Evolutionary conservation across 2,113 vertebrate genomes (phyloP).

Genomic region (Corythornis madagascariensis): DNA sequence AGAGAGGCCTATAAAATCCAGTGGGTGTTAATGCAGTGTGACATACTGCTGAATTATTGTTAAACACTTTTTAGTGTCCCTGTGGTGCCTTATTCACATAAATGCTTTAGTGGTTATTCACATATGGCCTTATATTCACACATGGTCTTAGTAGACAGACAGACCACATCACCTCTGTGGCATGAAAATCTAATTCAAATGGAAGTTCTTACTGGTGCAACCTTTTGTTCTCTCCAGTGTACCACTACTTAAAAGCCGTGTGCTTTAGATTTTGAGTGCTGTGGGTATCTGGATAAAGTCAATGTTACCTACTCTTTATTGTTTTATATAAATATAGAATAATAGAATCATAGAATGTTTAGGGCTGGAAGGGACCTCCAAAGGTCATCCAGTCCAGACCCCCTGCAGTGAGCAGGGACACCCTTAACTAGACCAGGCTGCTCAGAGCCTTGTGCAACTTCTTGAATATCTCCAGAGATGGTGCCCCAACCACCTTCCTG

Average conservation of each 20-base stretch:
- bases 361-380: no score
- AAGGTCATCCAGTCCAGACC: no score
- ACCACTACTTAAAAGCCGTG: neutral
- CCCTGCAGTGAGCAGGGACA: no score
- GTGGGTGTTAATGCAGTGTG: neutral
- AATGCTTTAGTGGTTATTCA: neutral
- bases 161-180: neutral
- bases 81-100: neutral
- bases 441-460: no score
- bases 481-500: no score
- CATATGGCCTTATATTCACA: no score
- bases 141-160: neutral
- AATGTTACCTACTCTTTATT: neutral
- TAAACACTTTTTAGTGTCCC: neutral
- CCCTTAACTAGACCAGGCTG: no score
- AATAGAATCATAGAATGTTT: no score
- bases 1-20: neutral
- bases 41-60: neutral
- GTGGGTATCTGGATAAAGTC: neutral
- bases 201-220: neutral
- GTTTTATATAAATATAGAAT: neutral
- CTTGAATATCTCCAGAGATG: no score
- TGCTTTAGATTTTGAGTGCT: neutral
- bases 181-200: neutral
- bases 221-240: neutral